Percentiles rank a stretch among this genome's conserved stretches.
These are phyloP conservation scores for Phylloscopus collybita DNA, from an alignment of 2,797 vertebrate species.

Conservation along the genomic window DNA sequence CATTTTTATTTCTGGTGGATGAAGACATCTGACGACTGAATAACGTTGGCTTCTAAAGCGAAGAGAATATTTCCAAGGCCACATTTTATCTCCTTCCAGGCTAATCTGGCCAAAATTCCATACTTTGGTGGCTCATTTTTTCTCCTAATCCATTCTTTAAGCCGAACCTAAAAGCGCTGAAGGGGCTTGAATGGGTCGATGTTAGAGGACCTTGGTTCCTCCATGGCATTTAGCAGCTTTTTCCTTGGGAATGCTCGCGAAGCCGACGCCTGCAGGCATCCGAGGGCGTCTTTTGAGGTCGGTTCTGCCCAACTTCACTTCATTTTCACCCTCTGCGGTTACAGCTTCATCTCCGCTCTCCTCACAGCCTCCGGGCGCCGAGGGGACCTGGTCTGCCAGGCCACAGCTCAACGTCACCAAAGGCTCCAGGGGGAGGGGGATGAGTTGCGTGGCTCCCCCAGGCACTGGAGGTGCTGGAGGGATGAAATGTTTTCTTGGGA, in stretches of 20 bases:
- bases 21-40: conserved; percentile 49
- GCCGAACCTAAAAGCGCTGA: background rate
- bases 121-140: background rate
- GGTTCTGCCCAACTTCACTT: background rate
- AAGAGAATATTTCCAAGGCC: background rate
- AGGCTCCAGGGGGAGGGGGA: background rate
- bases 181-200: background rate
- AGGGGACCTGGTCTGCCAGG: background rate
- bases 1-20: conserved; percentile 14
- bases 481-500: background rate
- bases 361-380: accelerated
- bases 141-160: background rate
- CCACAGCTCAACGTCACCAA: background rate
- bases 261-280: background rate
- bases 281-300: background rate
- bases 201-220: background rate
- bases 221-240: background rate
- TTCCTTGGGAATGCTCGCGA: background rate
- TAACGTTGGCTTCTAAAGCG: background rate
- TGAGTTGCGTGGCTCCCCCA: background rate
- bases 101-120: background rate
- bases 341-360: background rate
- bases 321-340: background rate
- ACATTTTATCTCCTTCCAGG: background rate
- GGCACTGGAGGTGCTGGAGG: background rate